Evolutionary conservation across 2,888 invertebrate genomes (phyloP), one percentile per base, ranked within the genome.

Genomic region (Tuta absoluta): DNA sequence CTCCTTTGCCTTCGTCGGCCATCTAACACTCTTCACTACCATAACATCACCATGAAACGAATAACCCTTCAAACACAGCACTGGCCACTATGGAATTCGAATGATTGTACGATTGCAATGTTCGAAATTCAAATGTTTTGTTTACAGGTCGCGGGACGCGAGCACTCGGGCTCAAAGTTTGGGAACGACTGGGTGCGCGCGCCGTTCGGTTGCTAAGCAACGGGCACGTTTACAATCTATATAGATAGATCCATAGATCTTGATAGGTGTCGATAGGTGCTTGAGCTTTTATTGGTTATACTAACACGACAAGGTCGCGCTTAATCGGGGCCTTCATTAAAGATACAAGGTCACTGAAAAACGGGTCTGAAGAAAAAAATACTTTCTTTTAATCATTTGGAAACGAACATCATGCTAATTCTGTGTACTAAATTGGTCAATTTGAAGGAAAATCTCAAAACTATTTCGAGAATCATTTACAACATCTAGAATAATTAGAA

Each of bases 131-230:
- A 66, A 69, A 68, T 79, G 78, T 63, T 67, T 66, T 74, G 72
- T 83, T 84, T 82, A 75, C 77, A 73, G 71, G 68, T 38, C 68
- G 21, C 67, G 66, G 63, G 69, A 82, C 82, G 81, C 91, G 88
- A 78, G 84, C 80, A 75, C 68, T 72, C 80, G 65, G 71, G 66
- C 45, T 73, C 72, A 74, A 65, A 68, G 82, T 74, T 79, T 73
- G 71, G 78, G 73, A 68, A 71, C 68, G 77, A 90, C 90, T 90
- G 87, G 83, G 23, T 89, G 91, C 90, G 91, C 91, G 90, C 90
- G 90, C 89, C 84, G 82, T 68, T 67, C 19, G 71, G 89, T 90
- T 77, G 64, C 77, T 81, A 87, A 88, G 79, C 79, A 68, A 72
- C 89, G 87, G 65, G 48, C 12, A 12, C 23, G 57, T 57, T 63